These are phyloP conservation scores for Ia io DNA, from an alignment of 2,113 vertebrate species.

Conservation along the genomic window DNA sequence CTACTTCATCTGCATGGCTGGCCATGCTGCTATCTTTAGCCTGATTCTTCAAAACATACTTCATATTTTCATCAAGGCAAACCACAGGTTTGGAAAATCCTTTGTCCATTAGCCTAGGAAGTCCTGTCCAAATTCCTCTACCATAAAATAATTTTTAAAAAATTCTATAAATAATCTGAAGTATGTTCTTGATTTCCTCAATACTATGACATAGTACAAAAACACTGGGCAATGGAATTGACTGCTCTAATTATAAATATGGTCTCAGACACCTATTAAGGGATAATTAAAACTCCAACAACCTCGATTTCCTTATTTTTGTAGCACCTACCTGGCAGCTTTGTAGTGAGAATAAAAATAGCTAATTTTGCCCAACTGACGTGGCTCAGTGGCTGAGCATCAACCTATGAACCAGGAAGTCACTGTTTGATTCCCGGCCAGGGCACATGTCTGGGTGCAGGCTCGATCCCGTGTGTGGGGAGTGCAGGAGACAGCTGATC, in stretches of 20 bases:
- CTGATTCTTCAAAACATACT: background rate
- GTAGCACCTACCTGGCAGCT: background rate
- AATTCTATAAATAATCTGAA: background rate
- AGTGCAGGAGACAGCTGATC: too few relatives aligned
- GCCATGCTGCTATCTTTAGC: background rate
- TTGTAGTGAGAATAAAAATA: background rate
- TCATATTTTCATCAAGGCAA: background rate
- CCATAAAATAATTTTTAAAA: background rate
- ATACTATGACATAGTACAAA: background rate
- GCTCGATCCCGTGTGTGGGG: too few relatives aligned
- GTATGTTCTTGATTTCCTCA: background rate
- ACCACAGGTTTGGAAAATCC: background rate
- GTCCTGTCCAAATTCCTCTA: background rate
- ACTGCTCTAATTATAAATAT: background rate
- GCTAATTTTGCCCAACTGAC: background rate
- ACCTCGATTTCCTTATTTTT: background rate
- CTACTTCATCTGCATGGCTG: background rate
- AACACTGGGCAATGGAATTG: background rate
- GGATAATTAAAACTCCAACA: conserved; percentile 5
- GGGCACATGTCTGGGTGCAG: too few relatives aligned
- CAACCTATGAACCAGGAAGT: too few relatives aligned
- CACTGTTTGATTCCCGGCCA: too few relatives aligned
- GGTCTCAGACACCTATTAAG: background rate
- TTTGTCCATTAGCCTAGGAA: background rate
- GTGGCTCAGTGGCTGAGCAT: too few relatives aligned